Conservation (phyloP, 2,888 invertebrate species). For the Chirona hameri region DNA sequence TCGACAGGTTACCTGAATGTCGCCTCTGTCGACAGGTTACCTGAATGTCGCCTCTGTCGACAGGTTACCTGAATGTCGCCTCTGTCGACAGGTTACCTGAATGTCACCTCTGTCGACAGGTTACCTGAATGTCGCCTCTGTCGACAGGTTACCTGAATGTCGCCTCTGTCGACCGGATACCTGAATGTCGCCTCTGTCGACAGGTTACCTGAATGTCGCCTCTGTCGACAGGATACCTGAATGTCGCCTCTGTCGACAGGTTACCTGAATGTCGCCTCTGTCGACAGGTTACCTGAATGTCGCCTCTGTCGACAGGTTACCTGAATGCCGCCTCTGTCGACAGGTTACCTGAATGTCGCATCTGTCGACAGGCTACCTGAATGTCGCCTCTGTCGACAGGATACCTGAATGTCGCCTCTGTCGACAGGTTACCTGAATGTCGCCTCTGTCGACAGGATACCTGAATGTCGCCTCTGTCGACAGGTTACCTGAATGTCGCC, state of each 20-base stretch:
- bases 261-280: background rate
- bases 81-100: background rate
- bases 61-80: background rate
- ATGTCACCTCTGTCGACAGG: background rate
- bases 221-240: background rate
- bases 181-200: background rate
- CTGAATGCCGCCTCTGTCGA: background rate
- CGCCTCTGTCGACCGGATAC: background rate
- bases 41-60: background rate
- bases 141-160: background rate
- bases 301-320: background rate
- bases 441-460: background rate
- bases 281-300: background rate
- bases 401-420: background rate
- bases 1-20: background rate
- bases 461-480: background rate
- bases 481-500: background rate
- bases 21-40: background rate
- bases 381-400: background rate
- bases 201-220: background rate
- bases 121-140: background rate
- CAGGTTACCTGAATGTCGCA: background rate
- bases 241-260: background rate
- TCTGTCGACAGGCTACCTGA: background rate
- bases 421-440: background rate